Percentiles rank a stretch among this genome's conserved stretches.
Conservation (phyloP, 2,888 invertebrate species). For the Hydraecia micacea region DNA sequence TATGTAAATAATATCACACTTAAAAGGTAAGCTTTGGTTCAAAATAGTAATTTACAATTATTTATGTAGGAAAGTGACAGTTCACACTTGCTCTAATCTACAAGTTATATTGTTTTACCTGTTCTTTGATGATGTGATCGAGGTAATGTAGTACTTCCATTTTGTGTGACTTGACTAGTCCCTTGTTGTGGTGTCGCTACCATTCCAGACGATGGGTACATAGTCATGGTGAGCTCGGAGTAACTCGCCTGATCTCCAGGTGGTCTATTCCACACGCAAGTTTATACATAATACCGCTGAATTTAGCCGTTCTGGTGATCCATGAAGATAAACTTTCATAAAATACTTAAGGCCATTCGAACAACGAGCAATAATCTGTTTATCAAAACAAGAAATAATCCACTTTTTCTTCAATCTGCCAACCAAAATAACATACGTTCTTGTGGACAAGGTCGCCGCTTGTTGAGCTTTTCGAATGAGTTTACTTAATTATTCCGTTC, state of each 20-base stretch:
- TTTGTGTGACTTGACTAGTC: constrained; percentile 85
- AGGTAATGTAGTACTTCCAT: constrained; percentile 87
- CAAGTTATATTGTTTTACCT: constrained; percentile 72
- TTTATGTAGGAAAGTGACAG: constrained; percentile 34
- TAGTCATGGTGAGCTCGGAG: constrained; percentile 81
- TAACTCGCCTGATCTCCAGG: constrained; percentile 84
- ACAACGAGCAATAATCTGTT: constrained; percentile 56
- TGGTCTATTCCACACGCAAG: constrained; percentile 83
- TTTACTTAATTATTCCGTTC: constrained; percentile 63
- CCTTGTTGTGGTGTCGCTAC: constrained; percentile 87
- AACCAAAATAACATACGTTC: constrained; percentile 81
- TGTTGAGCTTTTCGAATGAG: constrained; percentile 65
- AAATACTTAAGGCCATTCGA: constrained; percentile 37
- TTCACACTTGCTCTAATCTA: neutral
- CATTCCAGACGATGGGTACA: constrained; percentile 86
- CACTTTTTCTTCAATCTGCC: constrained; percentile 76
- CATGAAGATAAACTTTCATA: constrained; percentile 62
- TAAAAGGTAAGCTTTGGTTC: neutral
- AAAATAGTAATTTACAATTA: constrained; percentile 3
- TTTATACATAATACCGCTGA: constrained; percentile 85
- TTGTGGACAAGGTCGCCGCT: constrained; percentile 82
- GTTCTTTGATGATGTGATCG: constrained; percentile 88
- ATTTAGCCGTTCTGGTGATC: constrained; percentile 70
- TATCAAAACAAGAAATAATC: constrained; percentile 67
- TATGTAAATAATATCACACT: neutral